These are phyloP conservation scores for Chaenodraco wilsoni DNA, from an alignment of 2,797 vertebrate genomes.

Conservation along the genomic window DNA sequence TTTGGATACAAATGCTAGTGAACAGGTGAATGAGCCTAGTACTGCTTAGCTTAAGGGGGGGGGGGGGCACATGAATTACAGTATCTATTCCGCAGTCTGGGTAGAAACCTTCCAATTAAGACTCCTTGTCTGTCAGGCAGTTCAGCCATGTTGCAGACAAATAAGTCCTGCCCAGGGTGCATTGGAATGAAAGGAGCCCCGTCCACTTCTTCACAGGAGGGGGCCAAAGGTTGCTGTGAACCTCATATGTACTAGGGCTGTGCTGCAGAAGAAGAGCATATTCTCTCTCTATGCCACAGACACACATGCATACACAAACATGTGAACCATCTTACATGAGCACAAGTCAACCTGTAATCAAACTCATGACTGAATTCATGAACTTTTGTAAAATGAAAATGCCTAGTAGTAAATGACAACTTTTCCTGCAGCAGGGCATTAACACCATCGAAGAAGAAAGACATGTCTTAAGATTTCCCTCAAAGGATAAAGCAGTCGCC, in stretches of 20 bases:
- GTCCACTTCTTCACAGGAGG: slow-evolving; percentile 66
- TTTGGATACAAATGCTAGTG: slow-evolving; percentile 46
- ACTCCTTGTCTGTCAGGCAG: slow-evolving; percentile 62
- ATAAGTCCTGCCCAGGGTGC: slow-evolving; percentile 69
- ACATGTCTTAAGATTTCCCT: background rate
- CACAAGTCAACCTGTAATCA: background rate
- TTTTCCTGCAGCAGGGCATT: background rate
- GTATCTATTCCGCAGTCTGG: slow-evolving; percentile 40
- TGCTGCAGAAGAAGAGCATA: slow-evolving; percentile 32
- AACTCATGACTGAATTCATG: background rate
- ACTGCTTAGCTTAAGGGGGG: slow-evolving; percentile 27
- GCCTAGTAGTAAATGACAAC: background rate
- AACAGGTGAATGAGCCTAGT: slow-evolving; percentile 56
- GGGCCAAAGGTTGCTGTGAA: slow-evolving; percentile 37
- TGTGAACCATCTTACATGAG: background rate
- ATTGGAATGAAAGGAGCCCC: slow-evolving; percentile 66
- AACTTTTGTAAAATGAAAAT: background rate
- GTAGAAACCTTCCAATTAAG: slow-evolving; percentile 68
- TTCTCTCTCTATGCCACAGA: background rate
- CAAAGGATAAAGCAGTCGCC: background rate
- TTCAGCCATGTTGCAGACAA: slow-evolving; percentile 74
- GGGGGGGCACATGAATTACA: slow-evolving; percentile 43
- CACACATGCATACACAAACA: background rate
- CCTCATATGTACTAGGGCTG: slow-evolving; percentile 58
- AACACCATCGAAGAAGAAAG: background rate